Evolutionary conservation across 2,113 vertebrate genomes (phyloP), one percentile per base, ranked within the genome.

Genomic region (Anser brachyrhynchus): DNA sequence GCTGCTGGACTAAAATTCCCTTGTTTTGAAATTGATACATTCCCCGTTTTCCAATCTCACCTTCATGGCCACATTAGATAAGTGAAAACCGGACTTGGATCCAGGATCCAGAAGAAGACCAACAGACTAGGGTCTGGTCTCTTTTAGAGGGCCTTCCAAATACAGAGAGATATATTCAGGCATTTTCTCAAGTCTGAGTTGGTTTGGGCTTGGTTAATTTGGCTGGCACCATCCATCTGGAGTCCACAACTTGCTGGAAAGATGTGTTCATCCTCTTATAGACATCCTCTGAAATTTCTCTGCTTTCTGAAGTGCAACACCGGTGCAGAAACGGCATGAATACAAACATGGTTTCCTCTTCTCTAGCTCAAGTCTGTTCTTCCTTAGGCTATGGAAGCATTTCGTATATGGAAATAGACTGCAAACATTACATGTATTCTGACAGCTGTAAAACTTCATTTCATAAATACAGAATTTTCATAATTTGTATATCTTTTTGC

Each of bases 381-480:
- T 88, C 83, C 87, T 65, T 28, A 69, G 95, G 96, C 94, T 81
- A 55, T 46, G 49, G 57, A 93, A 95, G 84, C 33, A 75, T 43
- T 92, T 89, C 0, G 0, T 92, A 41, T 25, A 54, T 3, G 4
- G 52, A 73, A 95, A 52, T 15, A 86, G 65, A 55, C 65, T 82
- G 65, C 46, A 89, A 79, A 95, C 13, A 52, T 52, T 85, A 29
- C 87, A 89, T 81, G 51, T 82, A 55, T 23, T 83, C 90, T 93
- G 92, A 91, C 89, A 97, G 70, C 77, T 89, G 83, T 79, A 89
- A 94, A 95, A 83, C 51, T 67, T 49, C 49, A 91, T 93, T 89
- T 91, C 86, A 91, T 82, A 84, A n/a, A 84, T 5, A 74, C 1
- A 39, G 44, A 11, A 64, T 87, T 86, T 79, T 95, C 0, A 3